A percentile compares a stretch with the other conserved stretches of the same genome.
These are phyloP conservation scores for Lutjanus argentimaculatus DNA, from an alignment of 2,797 vertebrate genomes.

Conservation along the genomic window DNA sequence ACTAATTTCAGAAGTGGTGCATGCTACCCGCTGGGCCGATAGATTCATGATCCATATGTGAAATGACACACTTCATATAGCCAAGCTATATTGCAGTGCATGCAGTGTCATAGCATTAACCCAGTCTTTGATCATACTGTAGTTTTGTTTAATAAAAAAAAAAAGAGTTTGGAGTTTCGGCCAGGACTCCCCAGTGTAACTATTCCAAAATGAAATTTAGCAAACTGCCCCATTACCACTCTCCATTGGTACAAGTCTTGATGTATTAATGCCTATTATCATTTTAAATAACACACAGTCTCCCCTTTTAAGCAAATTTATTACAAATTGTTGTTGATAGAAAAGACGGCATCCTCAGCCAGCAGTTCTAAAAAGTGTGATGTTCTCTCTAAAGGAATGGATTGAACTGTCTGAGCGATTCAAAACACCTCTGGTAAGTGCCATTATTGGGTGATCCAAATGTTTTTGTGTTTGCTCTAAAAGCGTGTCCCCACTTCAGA, in stretches of 20 bases:
- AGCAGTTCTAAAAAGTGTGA: conserved; percentile 16
- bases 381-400: conserved; percentile 35
- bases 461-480: conserved; percentile 60
- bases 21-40: conserved; percentile 68
- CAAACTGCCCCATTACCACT: conserved; percentile 33
- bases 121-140: conserved; percentile 35
- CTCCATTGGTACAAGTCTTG: conserved; percentile 21
- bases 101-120: conserved; percentile 32
- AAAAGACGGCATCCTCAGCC: conserved; percentile 21
- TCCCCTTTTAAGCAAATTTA: conserved; percentile 1
- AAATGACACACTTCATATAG: conserved; percentile 67
- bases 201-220: conserved; percentile 23
- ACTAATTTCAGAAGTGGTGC: conserved; percentile 73
- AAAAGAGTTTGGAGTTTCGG: conserved; percentile 23
- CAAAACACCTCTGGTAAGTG: conserved; percentile 61
- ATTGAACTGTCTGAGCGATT: conserved; percentile 60
- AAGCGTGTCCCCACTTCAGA: conserved; percentile 53
- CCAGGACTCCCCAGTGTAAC: conserved; percentile 18
- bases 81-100: conserved; percentile 27
- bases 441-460: conserved; percentile 61
- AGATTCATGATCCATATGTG: conserved; percentile 73
- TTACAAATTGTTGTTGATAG: conserved; percentile 5
- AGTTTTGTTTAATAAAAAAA: conserved; percentile 38
- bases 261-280: conserved; percentile 31
- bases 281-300: conserved; percentile 27